A percentile compares a stretch with the other conserved stretches of the same genome.
Conservation (phyloP, 2,797 vertebrate species). For the Nothura maculosa region DNA sequence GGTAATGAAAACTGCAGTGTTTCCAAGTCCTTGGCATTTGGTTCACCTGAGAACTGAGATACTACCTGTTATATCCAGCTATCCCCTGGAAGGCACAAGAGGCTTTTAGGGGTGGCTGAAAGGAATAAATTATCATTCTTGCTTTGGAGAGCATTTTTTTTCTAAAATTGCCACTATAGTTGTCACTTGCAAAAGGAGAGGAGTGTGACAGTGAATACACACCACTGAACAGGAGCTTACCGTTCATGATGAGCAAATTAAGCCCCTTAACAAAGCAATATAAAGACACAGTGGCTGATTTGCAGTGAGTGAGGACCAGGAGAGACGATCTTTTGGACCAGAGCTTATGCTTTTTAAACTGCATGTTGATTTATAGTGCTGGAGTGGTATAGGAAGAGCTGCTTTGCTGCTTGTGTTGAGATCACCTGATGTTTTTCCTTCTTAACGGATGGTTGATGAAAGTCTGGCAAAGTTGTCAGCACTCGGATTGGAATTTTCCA, state of each 20-base stretch:
- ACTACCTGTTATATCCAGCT: not conserved
- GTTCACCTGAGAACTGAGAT: not conserved
- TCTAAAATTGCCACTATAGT: not conserved
- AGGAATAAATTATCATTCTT: not conserved
- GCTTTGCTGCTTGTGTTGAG: not conserved
- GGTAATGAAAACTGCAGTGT: not conserved
- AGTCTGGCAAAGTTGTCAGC: not conserved
- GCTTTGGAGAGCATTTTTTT: not conserved
- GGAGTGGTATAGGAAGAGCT: not conserved
- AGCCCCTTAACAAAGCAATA: not conserved
- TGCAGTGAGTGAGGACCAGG: not conserved
- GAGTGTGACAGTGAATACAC: not conserved
- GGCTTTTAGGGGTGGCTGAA: not conserved
- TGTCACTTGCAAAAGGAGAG: not conserved
- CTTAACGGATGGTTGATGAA: not conserved
- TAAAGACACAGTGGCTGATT: not conserved
- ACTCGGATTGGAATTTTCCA: not conserved
- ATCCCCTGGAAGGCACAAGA: not conserved
- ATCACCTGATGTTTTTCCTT: not conserved
- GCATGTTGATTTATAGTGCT: not conserved
- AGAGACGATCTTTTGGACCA: constrained; percentile 20
- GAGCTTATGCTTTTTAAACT: not conserved
- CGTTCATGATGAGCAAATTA: not conserved
- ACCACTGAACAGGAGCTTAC: not conserved
- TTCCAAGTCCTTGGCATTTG: not conserved